Evolutionary conservation across 2,888 invertebrate species (phyloP).

Genomic region (Chymomyza fuscimana): DNA sequence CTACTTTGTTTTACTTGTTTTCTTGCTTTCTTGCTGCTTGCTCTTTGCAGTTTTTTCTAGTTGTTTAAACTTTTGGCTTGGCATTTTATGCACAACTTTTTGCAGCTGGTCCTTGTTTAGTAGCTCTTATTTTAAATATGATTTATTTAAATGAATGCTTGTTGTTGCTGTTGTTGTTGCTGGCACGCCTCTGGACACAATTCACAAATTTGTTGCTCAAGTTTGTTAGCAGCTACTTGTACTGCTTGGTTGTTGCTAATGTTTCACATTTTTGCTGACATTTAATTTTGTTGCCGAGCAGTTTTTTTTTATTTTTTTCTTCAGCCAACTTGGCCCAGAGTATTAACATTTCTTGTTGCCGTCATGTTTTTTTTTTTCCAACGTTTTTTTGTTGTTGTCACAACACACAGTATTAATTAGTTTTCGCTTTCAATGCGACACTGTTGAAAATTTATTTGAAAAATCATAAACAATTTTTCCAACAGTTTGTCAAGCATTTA

Average conservation of each 20-base stretch:
- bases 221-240: constrained; percentile 16
- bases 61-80: background rate
- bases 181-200: constrained; percentile 26
- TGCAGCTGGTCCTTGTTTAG: constrained; percentile 1
- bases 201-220: constrained; percentile 14
- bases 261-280: constrained; percentile 48
- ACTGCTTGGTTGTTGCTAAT: background rate
- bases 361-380: constrained; percentile 31
- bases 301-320: constrained; percentile 1
- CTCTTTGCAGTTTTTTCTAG: constrained; percentile 31
- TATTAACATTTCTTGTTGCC: constrained; percentile 20
- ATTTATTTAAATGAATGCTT: constrained; percentile 38
- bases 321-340: background rate
- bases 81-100: background rate
- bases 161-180: constrained; percentile 48
- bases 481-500: background rate
- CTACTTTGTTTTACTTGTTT: constrained; percentile 35
- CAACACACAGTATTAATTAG: constrained; percentile 42
- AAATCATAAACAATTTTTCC: background rate
- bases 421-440: constrained; percentile 27
- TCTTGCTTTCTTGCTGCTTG: constrained; percentile 17
- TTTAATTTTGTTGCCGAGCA: constrained; percentile 31
- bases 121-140: background rate
- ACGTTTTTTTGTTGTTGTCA: background rate
- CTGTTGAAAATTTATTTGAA: background rate